Percentiles rank a stretch among this genome's conserved stretches.
Evolutionary conservation across 1,140 invertebrate species (phyloP).

Genomic region (Berghia stephanieae): DNA sequence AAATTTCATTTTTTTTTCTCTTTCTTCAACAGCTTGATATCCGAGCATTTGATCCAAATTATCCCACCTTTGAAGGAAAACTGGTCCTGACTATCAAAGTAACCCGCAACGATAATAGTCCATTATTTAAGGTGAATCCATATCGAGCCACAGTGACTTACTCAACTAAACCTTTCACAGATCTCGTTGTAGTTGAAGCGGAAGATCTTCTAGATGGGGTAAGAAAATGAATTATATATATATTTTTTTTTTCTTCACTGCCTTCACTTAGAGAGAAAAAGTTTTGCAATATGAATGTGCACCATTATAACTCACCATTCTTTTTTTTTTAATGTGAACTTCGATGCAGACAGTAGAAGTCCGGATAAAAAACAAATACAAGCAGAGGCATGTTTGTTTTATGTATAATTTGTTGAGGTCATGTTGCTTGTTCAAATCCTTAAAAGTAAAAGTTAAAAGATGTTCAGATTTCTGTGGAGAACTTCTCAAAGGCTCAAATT

Average conservation of each 20-base stretch:
- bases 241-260: background rate
- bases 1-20: background rate
- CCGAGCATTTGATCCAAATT: conserved; percentile 36
- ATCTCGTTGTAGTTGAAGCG: conserved; percentile 69
- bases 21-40: conserved; percentile 30
- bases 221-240: background rate
- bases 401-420: too few relatives aligned
- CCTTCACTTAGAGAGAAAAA: background rate
- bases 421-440: too few relatives aligned
- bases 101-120: conserved; percentile 37
- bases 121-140: conserved; percentile 12
- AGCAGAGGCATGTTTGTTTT: too few relatives aligned
- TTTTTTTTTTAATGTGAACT: conserved; percentile 38
- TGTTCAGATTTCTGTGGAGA: too few relatives aligned
- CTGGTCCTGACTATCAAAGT: conserved; percentile 36
- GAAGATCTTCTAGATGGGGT: conserved; percentile 23
- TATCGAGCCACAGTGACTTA: conserved; percentile 81
- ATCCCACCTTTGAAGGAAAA: conserved; percentile 28
- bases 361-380: too few relatives aligned
- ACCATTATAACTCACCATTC: conserved; percentile 37
- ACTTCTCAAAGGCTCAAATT: too few relatives aligned
- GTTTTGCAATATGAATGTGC: conserved; percentile 8
- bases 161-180: conserved; percentile 77
- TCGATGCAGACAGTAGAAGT: too few relatives aligned
- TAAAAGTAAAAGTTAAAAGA: too few relatives aligned